Evolutionary conservation across 2,888 invertebrate species (phyloP), one percentile per base, ranked within the genome.

Genomic region (Nezara viridula): DNA sequence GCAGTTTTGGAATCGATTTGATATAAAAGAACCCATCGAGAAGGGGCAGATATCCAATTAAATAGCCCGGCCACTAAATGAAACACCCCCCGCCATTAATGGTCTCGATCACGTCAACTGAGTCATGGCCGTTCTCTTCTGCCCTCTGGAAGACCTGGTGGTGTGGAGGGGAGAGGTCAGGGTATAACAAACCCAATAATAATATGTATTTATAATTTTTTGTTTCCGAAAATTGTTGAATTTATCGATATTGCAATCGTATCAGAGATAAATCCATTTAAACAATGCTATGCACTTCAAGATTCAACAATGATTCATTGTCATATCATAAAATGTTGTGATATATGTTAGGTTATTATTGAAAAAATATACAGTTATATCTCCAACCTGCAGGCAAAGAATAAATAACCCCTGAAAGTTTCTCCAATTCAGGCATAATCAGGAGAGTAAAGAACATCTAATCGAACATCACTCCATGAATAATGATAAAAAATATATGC

Each of bases 91-190:
- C 66, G 37, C 40, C 73, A 60, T 77, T 88, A 88, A 88, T 88
- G 88, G 44, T 47, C 40, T 44, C 66, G 49, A n/a, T 88, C 88
- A 88, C 88, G 88, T 88, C 60, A 88, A 60, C 37, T 88, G 88
- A 88, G 88, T 88, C 73, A 88, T 52, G 87, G 87, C 55, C 66
- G 52, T 55, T 60, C 47, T 81, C 44, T 40, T 21, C 40, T 24
- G 7, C 9, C 21, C 37, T 21, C 24, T 77, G 32, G 77, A 40
- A 40, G 40, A 24, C n/a, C 44, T n/a, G 44, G 5, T 2, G 60
- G 60, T 27, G 9, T n/a, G 81, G 44, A 44, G 21, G 3, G 16
- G 66, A 2, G 66, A 10, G 37, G 7, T 73, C 66, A 37, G 7
- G 32, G n/a, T 1, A 10, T 37, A 73, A 37, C 37, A 73, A 73